phyloP scores from a whole-genome alignment of 1,140 invertebrate species.

The Drosophila azteca region DNA sequence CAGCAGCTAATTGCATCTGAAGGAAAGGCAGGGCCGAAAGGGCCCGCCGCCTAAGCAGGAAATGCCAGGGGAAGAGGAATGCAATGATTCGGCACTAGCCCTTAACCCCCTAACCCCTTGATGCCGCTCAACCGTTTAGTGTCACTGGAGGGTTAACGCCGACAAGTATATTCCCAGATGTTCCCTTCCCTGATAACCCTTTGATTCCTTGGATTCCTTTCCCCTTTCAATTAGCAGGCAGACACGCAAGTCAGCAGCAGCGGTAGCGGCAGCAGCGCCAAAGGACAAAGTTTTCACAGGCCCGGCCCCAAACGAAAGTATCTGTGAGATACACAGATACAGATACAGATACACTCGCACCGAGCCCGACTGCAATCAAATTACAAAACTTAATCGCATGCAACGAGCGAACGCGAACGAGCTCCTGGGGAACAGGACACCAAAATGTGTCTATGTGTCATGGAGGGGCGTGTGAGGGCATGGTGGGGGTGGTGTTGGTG shows the following conservation, averaged over 20 bases:
- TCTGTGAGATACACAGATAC: constrained; percentile 35
- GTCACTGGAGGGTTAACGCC: constrained; percentile 55
- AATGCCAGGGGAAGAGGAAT: constrained; percentile 26
- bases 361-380: constrained; percentile 64
- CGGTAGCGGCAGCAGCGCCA: not conserved
- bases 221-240: constrained; percentile 73
- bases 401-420: constrained; percentile 54
- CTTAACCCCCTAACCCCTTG: too few relatives aligned
- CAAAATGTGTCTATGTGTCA: constrained; percentile 55
- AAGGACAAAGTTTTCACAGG: constrained; percentile 52
- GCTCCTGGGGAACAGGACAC: constrained; percentile 22
- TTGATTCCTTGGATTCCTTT: constrained; percentile 31
- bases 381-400: constrained; percentile 81
- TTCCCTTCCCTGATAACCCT: too few relatives aligned
- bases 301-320: constrained; percentile 61
- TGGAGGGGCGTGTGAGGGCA: constrained; percentile 42
- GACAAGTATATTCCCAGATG: too few relatives aligned
- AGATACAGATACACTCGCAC: constrained; percentile 7
- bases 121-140: not conserved
- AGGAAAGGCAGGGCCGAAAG: not conserved
- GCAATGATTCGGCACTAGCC: not conserved
- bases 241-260: constrained; percentile 46
- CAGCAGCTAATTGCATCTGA: constrained; percentile 48
- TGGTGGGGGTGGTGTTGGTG: constrained; percentile 16
- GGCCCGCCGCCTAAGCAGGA: constrained; percentile 53